Percentiles rank a stretch among this genome's conserved stretches.
phyloP scores from a whole-genome alignment of 2,888 invertebrate species.

The Harpalus rufipes region DNA sequence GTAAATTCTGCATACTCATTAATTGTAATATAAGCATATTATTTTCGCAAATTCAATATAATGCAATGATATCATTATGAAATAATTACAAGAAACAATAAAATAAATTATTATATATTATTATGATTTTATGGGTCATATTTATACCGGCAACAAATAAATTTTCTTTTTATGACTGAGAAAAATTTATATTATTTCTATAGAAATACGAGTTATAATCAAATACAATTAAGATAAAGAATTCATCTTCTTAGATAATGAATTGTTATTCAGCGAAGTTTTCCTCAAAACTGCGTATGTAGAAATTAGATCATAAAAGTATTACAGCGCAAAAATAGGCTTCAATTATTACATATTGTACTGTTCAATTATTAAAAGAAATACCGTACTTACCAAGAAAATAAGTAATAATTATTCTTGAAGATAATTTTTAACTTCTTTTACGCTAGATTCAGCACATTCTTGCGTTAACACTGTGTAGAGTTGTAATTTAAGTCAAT shows the following conservation, averaged over 20 bases:
- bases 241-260: background rate
- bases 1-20: background rate
- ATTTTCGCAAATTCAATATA: background rate
- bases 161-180: background rate
- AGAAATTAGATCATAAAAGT: background rate
- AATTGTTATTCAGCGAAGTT: no score
- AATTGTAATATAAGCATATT: background rate
- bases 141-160: background rate
- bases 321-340: background rate
- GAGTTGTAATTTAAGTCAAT: conserved; percentile 21
- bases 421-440: background rate
- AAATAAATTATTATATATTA: background rate
- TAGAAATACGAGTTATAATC: background rate
- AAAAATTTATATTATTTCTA: background rate
- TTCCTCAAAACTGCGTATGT: no score
- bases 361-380: background rate
- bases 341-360: background rate
- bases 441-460: conserved; percentile 4
- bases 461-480: background rate
- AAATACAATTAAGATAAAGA: background rate
- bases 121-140: background rate
- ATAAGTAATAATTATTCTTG: background rate
- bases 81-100: background rate
- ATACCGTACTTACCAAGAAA: background rate
- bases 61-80: background rate